Evolutionary conservation across 2,888 invertebrate genomes (phyloP).

Genomic region (Mesoligia furuncula): DNA sequence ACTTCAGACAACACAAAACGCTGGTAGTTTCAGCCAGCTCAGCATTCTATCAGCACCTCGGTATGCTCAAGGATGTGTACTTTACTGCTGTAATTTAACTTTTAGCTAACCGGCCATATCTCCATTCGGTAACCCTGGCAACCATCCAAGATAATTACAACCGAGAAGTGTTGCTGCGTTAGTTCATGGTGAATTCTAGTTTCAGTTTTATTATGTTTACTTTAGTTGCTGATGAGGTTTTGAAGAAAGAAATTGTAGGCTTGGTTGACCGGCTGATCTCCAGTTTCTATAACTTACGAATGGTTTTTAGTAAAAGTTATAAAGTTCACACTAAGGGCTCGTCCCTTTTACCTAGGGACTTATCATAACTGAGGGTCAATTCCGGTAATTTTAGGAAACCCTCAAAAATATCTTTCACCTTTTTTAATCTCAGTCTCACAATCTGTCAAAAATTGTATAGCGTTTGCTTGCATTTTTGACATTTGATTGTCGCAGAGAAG

Average conservation of each 20-base stretch:
- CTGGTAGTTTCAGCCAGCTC: neutral
- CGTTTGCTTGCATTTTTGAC: too few relatives aligned
- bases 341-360: too few relatives aligned
- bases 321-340: neutral
- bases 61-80: constrained; percentile 33
- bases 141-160: constrained; percentile 63
- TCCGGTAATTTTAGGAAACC: too few relatives aligned
- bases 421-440: too few relatives aligned
- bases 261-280: neutral
- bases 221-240: constrained; percentile 5
- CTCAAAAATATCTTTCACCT: too few relatives aligned
- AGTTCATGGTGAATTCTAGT: constrained; percentile 32
- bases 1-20: neutral
- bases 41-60: constrained; percentile 20
- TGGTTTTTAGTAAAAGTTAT: too few relatives aligned
- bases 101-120: constrained; percentile 57
- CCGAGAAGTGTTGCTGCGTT: constrained; percentile 53
- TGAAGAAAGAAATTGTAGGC: neutral
- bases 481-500: too few relatives aligned
- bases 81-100: constrained; percentile 56
- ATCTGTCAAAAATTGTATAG: too few relatives aligned
- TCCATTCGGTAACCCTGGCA: constrained; percentile 57
- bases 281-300: neutral
- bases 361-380: too few relatives aligned
- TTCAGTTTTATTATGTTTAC: constrained; percentile 35